Percentiles rank a stretch among this genome's conserved stretches.
Conservation (phyloP, 2,113 vertebrate species). For the Onychorhynchus coronatus region DNA sequence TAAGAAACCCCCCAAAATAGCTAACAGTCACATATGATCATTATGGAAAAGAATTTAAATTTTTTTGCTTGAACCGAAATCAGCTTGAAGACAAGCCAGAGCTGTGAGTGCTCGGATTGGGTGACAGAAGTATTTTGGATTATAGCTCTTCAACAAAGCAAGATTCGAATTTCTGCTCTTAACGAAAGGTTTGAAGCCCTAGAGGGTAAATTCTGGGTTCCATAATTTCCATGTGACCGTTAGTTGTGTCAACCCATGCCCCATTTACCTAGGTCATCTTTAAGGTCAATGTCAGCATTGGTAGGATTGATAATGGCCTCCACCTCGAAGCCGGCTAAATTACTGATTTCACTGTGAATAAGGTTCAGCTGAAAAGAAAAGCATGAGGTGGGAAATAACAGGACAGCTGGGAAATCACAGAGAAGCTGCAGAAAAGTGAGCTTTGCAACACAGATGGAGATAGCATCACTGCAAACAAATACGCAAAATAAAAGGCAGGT, state of each 20-base stretch:
- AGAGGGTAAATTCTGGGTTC: conserved; percentile 75
- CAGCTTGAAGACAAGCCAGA: conserved; percentile 4
- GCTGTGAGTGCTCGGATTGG: not conserved
- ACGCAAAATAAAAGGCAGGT: conserved; percentile 70
- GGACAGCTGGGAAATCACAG: conserved; percentile 80
- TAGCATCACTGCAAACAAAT: conserved; percentile 69
- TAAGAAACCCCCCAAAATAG: conserved; percentile 70
- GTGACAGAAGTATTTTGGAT: not conserved
- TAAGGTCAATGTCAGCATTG: conserved; percentile 99
- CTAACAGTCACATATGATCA: conserved; percentile 81
- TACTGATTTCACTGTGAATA: conserved; percentile 99
- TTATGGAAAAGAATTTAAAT: conserved; percentile 82
- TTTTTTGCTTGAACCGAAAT: not conserved
- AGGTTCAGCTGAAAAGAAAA: conserved; percentile 97
- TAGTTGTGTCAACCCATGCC: conserved; percentile 77
- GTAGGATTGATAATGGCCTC: conserved; percentile 99
- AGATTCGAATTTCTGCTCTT: conserved; percentile 43
- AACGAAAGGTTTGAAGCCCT: not conserved
- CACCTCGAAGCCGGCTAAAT: conserved; percentile 99
- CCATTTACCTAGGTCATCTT: conserved; percentile 99
- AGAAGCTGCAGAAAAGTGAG: conserved; percentile 75
- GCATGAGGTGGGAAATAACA: conserved; percentile 83
- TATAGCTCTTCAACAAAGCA: not conserved
- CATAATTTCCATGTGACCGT: conserved; percentile 81
- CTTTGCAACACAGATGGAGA: conserved; percentile 74